Evolutionary conservation across 2,797 vertebrate species (phyloP), one percentile per base, ranked within the genome.

Genomic region (Notolabrus celidotus): DNA sequence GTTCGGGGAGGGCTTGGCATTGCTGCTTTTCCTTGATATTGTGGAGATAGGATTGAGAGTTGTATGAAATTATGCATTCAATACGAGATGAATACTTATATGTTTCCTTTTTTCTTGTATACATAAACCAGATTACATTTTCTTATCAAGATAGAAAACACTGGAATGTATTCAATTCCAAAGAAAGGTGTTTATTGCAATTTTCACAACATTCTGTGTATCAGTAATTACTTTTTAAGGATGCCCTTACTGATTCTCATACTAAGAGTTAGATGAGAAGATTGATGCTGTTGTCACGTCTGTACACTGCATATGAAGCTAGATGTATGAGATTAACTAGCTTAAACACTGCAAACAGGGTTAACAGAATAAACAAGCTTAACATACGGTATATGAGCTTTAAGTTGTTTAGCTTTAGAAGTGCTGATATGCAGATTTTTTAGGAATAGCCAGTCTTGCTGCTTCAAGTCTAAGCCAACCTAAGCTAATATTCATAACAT

Each of bases 11-110:
- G 63, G 61, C 47, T 85, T 39, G 0, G 38, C 4, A 2, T 45
- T 17, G 20, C 64, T 51, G 71, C 64, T 69, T 75, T 74, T 78
- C 52, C 54, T 78, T 52, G n/a, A 73, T 56, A 52, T 59, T 76
- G 46, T 66, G 20, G 54, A 62, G 55, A 50, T 23, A 41, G 45
- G 38, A 67, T 17, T 38, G 50, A 65, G 43, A n/a, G 71, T 79
- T 71, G 54, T 12, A 52, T 43, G 52, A 57, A 61, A 71, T 59
- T 60, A 41, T 33, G 33, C 46, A 41, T 70, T 62, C 22, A 9
- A 55, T 34, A 36, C 46, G 10, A 71, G 51, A 47, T 11, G 43
- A 2, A 19, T 39, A 14, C 15, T 8, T 2, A 34, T 12, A 11
- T 6, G 34, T 36, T 36, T 11, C 36, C 2, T 36, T 36, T 36